Percentiles rank a stretch among this genome's conserved stretches.
Evolutionary conservation across 2,797 vertebrate species (phyloP).

Genomic region (Mallotus villosus): DNA sequence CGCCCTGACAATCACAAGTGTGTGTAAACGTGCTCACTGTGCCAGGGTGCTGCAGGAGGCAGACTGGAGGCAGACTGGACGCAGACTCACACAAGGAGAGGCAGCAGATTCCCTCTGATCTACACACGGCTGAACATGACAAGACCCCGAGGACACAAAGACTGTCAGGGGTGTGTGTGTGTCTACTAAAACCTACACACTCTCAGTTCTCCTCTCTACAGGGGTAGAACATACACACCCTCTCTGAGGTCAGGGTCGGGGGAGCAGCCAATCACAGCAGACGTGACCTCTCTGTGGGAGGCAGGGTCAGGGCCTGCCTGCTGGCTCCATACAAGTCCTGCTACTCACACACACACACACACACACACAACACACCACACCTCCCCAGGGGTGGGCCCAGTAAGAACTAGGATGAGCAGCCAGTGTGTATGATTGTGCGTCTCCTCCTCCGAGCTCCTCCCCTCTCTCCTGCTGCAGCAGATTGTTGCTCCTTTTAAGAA

Average conservation of each 20-base stretch:
- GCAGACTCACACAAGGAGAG: too few relatives aligned
- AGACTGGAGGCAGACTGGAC: slow-evolving; percentile 5
- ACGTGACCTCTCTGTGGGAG: slow-evolving; percentile 22
- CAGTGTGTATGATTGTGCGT: too few relatives aligned
- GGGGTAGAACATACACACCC: not conserved
- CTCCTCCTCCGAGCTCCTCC: too few relatives aligned
- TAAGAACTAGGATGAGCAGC: slow-evolving; percentile 34
- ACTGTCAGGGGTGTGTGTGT: too few relatives aligned
- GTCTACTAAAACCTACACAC: slow-evolving; percentile 25
- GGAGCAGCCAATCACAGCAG: slow-evolving; percentile 11
- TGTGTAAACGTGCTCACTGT: slow-evolving; percentile 61
- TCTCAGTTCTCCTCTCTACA: slow-evolving; percentile 9
- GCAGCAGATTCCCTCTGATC: too few relatives aligned
- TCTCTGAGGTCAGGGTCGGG: not conserved
- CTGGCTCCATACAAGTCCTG: not conserved
- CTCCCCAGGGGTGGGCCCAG: slow-evolving; percentile 24
- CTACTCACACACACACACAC: not conserved
- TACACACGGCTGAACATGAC: too few relatives aligned
- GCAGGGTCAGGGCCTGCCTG: slow-evolving; percentile 19
- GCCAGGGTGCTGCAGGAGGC: not conserved
- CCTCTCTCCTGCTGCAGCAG: too few relatives aligned
- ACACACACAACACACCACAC: not conserved
- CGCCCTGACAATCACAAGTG: slow-evolving; percentile 60
- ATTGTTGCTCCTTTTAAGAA: not conserved
- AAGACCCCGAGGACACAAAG: slow-evolving; percentile 8